Conservation (phyloP, 2,888 invertebrate species). For the Neoitamus cyanurus region DNA sequence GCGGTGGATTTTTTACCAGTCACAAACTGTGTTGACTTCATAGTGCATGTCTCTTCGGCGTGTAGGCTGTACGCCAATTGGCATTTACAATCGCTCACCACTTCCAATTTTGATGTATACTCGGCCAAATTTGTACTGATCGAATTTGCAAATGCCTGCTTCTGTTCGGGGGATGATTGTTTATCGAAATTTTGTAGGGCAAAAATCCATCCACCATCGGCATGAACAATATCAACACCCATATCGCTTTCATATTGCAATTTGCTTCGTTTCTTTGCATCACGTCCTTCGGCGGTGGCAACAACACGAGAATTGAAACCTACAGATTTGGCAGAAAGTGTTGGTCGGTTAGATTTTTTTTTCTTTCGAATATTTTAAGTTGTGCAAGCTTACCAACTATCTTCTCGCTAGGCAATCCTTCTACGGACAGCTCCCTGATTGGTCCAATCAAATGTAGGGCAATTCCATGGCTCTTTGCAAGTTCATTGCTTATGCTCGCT, state of each 20-base stretch:
- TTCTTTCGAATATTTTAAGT: not conserved
- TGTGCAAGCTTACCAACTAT: constrained; percentile 61
- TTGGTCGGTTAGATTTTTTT: not conserved
- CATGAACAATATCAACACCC: constrained; percentile 75
- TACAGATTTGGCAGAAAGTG: constrained; percentile 55
- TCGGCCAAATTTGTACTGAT: constrained; percentile 63
- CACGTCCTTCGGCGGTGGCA: constrained; percentile 73
- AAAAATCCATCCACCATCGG: constrained; percentile 64
- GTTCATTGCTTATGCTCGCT: not conserved
- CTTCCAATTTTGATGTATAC: constrained; percentile 63
- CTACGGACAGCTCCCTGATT: constrained; percentile 69
- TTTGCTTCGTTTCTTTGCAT: constrained; percentile 70
- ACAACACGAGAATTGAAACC: constrained; percentile 73
- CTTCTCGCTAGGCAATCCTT: constrained; percentile 63
- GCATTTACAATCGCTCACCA: constrained; percentile 62
- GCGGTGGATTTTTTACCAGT: constrained; percentile 54
- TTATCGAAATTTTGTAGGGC: constrained; percentile 61
- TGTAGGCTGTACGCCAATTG: constrained; percentile 58
- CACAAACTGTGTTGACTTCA: constrained; percentile 60
- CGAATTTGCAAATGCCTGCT: constrained; percentile 59
- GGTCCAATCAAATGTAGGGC: constrained; percentile 73
- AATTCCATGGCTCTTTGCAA: constrained; percentile 69
- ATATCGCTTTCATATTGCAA: constrained; percentile 70
- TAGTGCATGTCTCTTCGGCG: constrained; percentile 61
- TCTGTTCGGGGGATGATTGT: constrained; percentile 57